phyloP scores from a whole-genome alignment of 2,888 invertebrate species.

The Conomelus anceps region DNA sequence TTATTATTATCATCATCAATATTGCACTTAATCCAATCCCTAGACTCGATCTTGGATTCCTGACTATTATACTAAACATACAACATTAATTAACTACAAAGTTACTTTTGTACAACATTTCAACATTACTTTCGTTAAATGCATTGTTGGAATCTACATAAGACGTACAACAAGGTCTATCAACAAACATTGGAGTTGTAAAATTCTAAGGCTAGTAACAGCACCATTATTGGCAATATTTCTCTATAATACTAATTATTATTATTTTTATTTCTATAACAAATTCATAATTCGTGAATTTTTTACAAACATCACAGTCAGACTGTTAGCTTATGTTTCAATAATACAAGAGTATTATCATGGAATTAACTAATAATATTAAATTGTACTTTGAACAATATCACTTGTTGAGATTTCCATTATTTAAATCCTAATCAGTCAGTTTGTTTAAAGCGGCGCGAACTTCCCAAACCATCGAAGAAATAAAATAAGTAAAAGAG shows the following conservation, averaged over 20 bases:
- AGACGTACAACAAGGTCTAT: too few relatives aligned
- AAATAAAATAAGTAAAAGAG: conserved; percentile 37
- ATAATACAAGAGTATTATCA: background rate
- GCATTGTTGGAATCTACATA: too few relatives aligned
- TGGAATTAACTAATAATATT: background rate
- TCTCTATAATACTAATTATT: too few relatives aligned
- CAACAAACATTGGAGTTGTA: too few relatives aligned
- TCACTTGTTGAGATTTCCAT: background rate
- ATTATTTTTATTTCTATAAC: too few relatives aligned
- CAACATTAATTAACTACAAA: too few relatives aligned
- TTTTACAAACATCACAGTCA: background rate
- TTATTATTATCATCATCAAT: too few relatives aligned
- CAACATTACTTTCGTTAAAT: too few relatives aligned
- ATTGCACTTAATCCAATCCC: too few relatives aligned
- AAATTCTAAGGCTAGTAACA: background rate
- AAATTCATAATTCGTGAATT: background rate
- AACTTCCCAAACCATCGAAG: conserved; percentile 31
- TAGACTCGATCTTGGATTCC: too few relatives aligned
- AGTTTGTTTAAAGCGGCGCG: background rate
- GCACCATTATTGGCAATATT: background rate
- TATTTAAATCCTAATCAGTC: background rate
- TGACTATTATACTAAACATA: too few relatives aligned
- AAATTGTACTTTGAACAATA: background rate
- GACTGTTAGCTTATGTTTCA: background rate
- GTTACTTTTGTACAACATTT: too few relatives aligned